These are phyloP conservation scores for Thecophora atra DNA, from an alignment of 2,888 invertebrate genomes.

Conservation along the genomic window DNA sequence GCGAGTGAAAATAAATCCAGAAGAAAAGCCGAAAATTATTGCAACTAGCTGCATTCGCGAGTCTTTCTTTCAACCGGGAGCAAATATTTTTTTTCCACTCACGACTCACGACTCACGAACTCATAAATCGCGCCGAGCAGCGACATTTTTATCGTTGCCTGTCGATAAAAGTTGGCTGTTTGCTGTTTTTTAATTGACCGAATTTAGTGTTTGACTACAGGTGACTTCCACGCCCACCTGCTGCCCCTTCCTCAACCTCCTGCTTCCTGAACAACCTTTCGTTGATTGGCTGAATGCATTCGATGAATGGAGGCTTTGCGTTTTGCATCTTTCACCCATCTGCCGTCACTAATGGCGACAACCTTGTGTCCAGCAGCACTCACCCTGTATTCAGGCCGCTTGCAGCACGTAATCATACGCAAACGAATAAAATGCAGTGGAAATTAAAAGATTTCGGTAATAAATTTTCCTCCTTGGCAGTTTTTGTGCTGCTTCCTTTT, in stretches of 20 bases:
- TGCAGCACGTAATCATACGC: background rate
- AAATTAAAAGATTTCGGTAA: constrained; percentile 39
- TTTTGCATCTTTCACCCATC: too few relatives aligned
- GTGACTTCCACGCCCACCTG: too few relatives aligned
- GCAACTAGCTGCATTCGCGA: background rate
- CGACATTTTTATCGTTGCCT: background rate
- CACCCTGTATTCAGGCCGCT: constrained; percentile 11
- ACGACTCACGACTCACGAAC: background rate
- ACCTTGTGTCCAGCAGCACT: too few relatives aligned
- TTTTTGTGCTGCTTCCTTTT: background rate
- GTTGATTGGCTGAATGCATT: too few relatives aligned
- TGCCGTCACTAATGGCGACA: too few relatives aligned
- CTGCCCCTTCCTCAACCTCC: too few relatives aligned
- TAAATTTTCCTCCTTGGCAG: constrained; percentile 21
- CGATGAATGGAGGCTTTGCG: too few relatives aligned
- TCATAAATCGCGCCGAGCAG: background rate
- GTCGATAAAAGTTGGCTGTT: too few relatives aligned
- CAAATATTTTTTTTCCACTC: background rate
- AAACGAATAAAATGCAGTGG: constrained; percentile 10
- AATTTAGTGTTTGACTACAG: too few relatives aligned
- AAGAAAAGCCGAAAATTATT: background rate
- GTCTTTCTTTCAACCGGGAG: too few relatives aligned
- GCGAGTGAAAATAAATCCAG: background rate
- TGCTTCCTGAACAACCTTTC: too few relatives aligned
- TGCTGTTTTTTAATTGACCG: too few relatives aligned